A percentile compares a stretch with the other conserved stretches of the same genome.
These are phyloP conservation scores for Adelosebastes latens DNA, from an alignment of 2,797 vertebrate species.

Conservation along the genomic window DNA sequence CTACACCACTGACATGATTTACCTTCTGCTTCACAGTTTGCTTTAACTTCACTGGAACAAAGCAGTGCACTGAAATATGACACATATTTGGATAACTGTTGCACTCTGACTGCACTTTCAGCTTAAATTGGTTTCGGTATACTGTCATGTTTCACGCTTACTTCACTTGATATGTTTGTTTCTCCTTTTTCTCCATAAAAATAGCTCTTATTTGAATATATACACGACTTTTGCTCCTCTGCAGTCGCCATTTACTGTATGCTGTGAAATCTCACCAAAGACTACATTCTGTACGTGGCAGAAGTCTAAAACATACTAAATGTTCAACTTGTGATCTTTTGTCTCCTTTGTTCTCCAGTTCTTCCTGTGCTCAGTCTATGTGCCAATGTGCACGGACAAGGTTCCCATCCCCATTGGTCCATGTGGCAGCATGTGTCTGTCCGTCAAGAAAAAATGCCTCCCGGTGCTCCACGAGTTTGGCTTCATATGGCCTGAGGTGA, in stretches of 20 bases:
- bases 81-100: neutral
- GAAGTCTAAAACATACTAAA: neutral
- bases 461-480: constrained; percentile 97
- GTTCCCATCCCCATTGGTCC: constrained; percentile 97
- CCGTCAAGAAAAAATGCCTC: constrained; percentile 95
- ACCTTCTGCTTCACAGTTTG: constrained; percentile 10
- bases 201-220: neutral
- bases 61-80: neutral
- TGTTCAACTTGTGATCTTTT: neutral
- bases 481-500: constrained; percentile 93
- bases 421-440: constrained; percentile 97
- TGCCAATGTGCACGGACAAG: constrained; percentile 99
- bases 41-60: constrained; percentile 4
- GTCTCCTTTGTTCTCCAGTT: constrained; percentile 81
- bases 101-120: neutral
- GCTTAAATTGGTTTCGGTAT: neutral
- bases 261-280: neutral
- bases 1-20: neutral
- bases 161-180: neutral
- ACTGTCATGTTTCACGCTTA: neutral
- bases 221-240: neutral
- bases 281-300: neutral
- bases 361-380: constrained; percentile 98
- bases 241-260: neutral
- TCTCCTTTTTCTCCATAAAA: neutral